phyloP scores from a whole-genome alignment of 2,113 vertebrate genomes.

The Pluvialis apricaria region DNA sequence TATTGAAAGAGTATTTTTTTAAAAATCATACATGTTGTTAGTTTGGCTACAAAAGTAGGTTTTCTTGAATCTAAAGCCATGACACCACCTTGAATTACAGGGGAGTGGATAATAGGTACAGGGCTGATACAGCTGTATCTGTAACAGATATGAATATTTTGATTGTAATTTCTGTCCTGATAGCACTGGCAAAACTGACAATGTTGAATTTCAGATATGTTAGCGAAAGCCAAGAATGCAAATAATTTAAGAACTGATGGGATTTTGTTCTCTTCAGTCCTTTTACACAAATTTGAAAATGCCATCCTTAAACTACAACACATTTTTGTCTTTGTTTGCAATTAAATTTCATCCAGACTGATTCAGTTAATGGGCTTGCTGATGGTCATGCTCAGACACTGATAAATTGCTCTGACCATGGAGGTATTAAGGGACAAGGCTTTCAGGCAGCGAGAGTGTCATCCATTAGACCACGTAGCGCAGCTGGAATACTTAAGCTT shows the following conservation, averaged over 20 bases:
- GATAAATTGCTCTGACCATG: background rate
- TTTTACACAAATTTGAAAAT: background rate
- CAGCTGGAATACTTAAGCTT: background rate
- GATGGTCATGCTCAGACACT: background rate
- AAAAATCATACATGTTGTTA: background rate
- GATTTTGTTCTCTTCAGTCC: background rate
- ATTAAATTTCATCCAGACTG: constrained; percentile 9
- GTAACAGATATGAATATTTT: background rate
- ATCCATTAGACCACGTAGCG: background rate
- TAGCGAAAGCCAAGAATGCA: constrained; percentile 16
- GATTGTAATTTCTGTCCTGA: background rate
- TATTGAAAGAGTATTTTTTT: background rate
- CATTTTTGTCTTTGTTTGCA: background rate
- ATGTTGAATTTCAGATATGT: background rate
- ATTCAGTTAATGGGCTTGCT: background rate
- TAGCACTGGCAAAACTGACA: background rate
- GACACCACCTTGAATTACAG: background rate
- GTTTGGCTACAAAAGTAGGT: background rate
- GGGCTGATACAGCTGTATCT: background rate
- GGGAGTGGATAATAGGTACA: background rate
- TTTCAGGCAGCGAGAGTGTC: background rate
- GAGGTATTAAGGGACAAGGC: background rate
- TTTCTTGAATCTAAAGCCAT: background rate
- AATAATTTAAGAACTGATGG: background rate
- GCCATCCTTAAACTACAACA: background rate